Percentiles rank a stretch among this genome's conserved stretches.
phyloP scores from a whole-genome alignment of 2,113 vertebrate species.

The Antechinus stuartii region DNA sequence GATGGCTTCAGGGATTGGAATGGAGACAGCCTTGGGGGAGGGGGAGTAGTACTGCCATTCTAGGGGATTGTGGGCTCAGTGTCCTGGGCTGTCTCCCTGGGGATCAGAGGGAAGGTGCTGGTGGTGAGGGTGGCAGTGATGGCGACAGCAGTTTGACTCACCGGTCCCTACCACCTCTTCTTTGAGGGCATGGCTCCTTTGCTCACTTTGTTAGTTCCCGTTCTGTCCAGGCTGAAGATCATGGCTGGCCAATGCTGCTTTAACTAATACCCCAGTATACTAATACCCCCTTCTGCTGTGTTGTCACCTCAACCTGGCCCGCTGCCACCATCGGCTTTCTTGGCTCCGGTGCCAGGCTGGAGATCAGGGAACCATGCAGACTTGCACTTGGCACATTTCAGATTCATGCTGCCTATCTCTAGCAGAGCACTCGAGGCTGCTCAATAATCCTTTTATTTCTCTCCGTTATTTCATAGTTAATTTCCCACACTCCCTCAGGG shows the following conservation, averaged over 20 bases:
- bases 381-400: neutral
- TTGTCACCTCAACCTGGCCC: neutral
- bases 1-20: neutral
- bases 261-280: neutral
- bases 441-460: neutral
- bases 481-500: neutral
- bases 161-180: neutral
- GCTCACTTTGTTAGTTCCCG: neutral
- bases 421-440: neutral
- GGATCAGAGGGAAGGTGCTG: neutral
- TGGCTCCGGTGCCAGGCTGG: neutral
- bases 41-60: neutral
- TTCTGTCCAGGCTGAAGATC: neutral
- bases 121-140: neutral
- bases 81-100: neutral
- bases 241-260: neutral
- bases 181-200: neutral
- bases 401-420: neutral
- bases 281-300: neutral
- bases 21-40: neutral
- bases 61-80: neutral
- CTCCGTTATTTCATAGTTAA: neutral
- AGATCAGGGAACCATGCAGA: neutral
- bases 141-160: neutral
- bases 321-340: neutral